Evolutionary conservation across 2,888 invertebrate genomes (phyloP), one percentile per base, ranked within the genome.

Genomic region (Galerucella calmariensis): DNA sequence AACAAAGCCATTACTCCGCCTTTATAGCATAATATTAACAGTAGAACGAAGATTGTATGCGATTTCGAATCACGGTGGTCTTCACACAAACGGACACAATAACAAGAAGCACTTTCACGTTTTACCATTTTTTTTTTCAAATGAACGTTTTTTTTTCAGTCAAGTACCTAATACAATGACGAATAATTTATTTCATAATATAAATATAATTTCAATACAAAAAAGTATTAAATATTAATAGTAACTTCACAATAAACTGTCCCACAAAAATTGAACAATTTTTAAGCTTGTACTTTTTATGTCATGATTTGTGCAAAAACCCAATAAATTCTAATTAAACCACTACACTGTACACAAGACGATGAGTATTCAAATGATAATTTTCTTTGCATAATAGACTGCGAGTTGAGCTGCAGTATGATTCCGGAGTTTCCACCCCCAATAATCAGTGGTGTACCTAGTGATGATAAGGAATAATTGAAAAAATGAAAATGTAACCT

Each of bases 1-100:
- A 84, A 84, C 83, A 85, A 82, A 83, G 83, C 84, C 81, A 85
- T 86, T 86, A 85, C 84, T 81, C 85, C 86, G 85, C 85, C 85
- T 85, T 85, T 85, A 84, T 84, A 80, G 84, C 84, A 83, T 83
- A 83, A 83, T 82, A 80, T 82, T 79, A 82, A 81, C 83, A 85
- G 80, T 81, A 81, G 82, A 82, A 83, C 82, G 81, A 82, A 82
- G 83, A 84, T 83, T 82, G 82, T 82, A 79, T 69, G 77, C 81
- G 82, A 82, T 80, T 82, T 80, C 69, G 78, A 80, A 79, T 79
- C 82, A 81, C 81, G 82, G 79, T 81, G 82, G 73, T 75, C 75
- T 77, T 76, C 69, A 67, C 72, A 72, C 80, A 80, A 58, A 71
- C 58, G 16, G 65, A 63, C 63, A n/a, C 41, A 44, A 65, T 46